phyloP scores from a whole-genome alignment of 2,888 invertebrate genomes.

The Zele albiditarsus region DNA sequence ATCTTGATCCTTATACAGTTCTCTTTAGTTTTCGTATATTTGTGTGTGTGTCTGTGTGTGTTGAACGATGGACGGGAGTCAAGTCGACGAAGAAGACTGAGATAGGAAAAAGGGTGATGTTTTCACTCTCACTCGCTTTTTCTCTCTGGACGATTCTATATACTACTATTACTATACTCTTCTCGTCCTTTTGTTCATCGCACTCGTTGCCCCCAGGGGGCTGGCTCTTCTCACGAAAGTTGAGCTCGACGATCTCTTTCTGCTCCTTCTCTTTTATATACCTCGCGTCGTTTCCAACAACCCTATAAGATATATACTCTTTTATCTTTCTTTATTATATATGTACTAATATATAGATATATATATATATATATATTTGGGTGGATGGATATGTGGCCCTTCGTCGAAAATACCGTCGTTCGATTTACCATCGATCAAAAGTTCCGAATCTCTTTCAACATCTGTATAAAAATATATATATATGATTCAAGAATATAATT shows the following conservation, averaged over 20 bases:
- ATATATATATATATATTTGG: background rate
- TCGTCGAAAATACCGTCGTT: constrained; percentile 15
- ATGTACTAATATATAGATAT: background rate
- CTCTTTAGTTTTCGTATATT: constrained; percentile 43
- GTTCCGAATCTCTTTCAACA: constrained; percentile 43
- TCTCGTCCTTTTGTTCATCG: constrained; percentile 45
- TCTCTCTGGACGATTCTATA: constrained; percentile 36
- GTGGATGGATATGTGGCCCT: background rate
- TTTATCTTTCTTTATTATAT: background rate
- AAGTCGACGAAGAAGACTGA: background rate
- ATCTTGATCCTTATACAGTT: constrained; percentile 53
- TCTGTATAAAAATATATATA: background rate
- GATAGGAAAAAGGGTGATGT: constrained; percentile 24
- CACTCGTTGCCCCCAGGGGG: constrained; percentile 42
- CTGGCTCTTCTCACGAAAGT: constrained; percentile 45
- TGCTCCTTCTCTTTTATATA: background rate
- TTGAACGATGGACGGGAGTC: constrained; percentile 20
- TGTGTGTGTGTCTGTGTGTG: constrained; percentile 44
- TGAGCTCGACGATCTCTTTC: constrained; percentile 32
- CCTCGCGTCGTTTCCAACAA: constrained; percentile 22
- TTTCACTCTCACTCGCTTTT: constrained; percentile 31
- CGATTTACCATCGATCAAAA: constrained; percentile 46
- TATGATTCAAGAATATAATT: background rate
- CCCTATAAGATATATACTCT: constrained; percentile 21
- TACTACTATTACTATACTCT: constrained; percentile 14